Evolutionary conservation across 1,140 invertebrate genomes (phyloP), one percentile per base, ranked within the genome.

Genomic region (Melitaea cinxia): DNA sequence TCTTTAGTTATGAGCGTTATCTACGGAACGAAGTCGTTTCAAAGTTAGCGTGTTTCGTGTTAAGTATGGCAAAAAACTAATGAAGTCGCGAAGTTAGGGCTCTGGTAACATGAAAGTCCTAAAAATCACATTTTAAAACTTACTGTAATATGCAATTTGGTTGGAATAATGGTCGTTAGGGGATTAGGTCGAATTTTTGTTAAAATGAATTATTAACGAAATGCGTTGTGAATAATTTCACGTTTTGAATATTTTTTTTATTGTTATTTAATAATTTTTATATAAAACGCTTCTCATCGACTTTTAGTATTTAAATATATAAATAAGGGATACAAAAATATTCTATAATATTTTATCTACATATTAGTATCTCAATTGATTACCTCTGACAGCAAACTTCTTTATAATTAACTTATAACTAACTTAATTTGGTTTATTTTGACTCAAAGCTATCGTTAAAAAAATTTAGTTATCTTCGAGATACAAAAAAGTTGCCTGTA

Each of bases 1-100:
- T 73, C 77, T 68, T 72, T 72, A 73, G 67, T 82, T 80, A 80
- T 82, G 70, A 73, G 72, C 63, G 72, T 78, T 73, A 82, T 80
- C 77, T 71, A 70, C 62, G 65, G 42, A 62, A 65, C 53, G 15
- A 54, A 63, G 59, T 68, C 60, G 58, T 68, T 68, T 63, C 39
- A 53, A 65, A 63, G 59, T 68, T 68, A 28, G 66, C 66, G 66
- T 68, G 66, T 35, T 63, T 56, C 49, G 60, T 63, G 60, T 37
- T 45, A 53, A 67, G 53, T 74, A 68, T 70, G 19, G 54, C 30
- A 72, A 72, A 65, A 68, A 65, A 61, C 57, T 65, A 68, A 68
- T 68, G 59, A 62, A 68, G 65, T 68, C 60, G 45, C 58, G 33
- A 68, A 62, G 42, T 63, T 68, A 52, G 45, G 65, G 49, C 57